Evolutionary conservation across 2,797 vertebrate genomes (phyloP), one percentile per base, ranked within the genome.

Genomic region (Acrossocheilus wenchowensis): DNA sequence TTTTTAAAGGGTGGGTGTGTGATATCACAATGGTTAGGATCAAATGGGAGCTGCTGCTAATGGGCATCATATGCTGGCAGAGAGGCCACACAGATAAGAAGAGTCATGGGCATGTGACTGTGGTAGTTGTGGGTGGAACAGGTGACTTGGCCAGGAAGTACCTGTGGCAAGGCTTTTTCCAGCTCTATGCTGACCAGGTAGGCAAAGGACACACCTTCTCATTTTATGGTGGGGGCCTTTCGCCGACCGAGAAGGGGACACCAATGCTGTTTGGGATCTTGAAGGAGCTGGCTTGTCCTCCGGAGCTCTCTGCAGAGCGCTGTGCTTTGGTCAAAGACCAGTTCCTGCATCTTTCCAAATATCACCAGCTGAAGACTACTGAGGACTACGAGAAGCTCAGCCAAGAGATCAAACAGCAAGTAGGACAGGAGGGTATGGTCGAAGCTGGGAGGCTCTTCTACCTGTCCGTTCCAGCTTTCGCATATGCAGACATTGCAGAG

Each of bases 71-170:
- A 26, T 94, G 89, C 83, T 90, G 78, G 86, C 90, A 68, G 41
- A 85, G 87, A 86, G 92, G 91, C 88, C 50, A 87, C 8, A 84
- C 92, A 15, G 93, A 95, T 15, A 89, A 30, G 21, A 92, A 79
- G 4, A 91, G 88, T 66, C 94, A 87, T 19, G 96, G 97, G 41
- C 98, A 99, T 17, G 90, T 99, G 86, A 97, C 98, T 0, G 93
- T 99, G 62, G 87, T 99, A 68, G 90, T 99, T 75, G 93, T 99
- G 84, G 98, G 98, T 78, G 97, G 96, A 45, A 99, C 97, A 0
- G 98, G 98, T 0, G 98, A 99, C 91, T 88, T 99, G 91, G 98
- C 98, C 7, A 97, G 92, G 90, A 99, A 99, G 87, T 99, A 99
- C 90, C 89, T 99, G 41, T 99, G 98, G 98, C 97, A 97, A 87